These are phyloP conservation scores for Montipora efflorescens DNA, from an alignment of 64 coral and sea anemone genomes.

Conservation along the genomic window DNA sequence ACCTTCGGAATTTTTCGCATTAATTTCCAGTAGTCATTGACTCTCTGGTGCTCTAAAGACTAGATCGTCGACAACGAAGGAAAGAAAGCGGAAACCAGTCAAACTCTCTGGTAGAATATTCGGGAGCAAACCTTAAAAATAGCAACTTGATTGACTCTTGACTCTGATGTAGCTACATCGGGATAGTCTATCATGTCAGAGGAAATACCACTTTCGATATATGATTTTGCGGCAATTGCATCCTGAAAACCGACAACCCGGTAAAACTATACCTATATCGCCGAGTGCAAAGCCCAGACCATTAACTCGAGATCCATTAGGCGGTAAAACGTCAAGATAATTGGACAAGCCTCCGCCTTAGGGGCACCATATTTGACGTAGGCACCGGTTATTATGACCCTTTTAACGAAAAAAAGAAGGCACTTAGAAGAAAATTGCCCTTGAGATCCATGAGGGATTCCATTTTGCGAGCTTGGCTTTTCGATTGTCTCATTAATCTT, in stretches of 20 bases:
- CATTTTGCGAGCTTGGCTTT: neutral
- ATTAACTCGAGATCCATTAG: constrained; percentile 60
- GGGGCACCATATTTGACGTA: constrained; percentile 53
- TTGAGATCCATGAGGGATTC: constrained; percentile 3
- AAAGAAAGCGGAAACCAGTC: constrained; percentile 13
- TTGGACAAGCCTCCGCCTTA: constrained; percentile 33
- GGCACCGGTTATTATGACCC: constrained; percentile 30
- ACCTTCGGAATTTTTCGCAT: constrained; percentile 24
- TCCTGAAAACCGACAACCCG: neutral
- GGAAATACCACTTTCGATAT: constrained; percentile 32
- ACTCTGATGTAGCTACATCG: neutral
- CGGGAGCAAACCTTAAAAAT: neutral
- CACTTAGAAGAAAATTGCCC: constrained; percentile 37
- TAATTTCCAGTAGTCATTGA: neutral
- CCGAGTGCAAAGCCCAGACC: neutral
- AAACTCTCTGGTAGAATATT: constrained; percentile 29
- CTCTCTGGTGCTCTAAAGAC: neutral
- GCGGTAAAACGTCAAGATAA: constrained; percentile 23
- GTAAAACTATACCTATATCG: constrained; percentile 41
- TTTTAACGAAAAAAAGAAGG: constrained; percentile 29
- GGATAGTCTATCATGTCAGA: neutral
- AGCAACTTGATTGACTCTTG: constrained; percentile 12
- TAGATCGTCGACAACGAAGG: neutral
- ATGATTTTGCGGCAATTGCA: constrained; percentile 23
- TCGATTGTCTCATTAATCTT: neutral